Evolutionary conservation across 1,140 invertebrate genomes (phyloP).

Genomic region (Drosophila lini): DNA sequence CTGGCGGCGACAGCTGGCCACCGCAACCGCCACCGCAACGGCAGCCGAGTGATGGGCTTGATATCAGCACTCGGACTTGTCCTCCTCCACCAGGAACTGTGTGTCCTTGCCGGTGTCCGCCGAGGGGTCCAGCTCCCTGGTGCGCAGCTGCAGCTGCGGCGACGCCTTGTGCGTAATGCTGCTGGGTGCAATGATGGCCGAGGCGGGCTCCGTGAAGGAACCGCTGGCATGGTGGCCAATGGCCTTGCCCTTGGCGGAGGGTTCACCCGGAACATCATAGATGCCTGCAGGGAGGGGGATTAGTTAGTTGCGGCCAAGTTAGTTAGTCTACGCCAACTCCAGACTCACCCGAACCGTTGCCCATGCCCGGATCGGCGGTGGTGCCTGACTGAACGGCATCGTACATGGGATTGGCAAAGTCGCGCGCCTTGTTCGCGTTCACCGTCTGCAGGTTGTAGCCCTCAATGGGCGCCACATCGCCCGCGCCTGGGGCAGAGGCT

Average conservation of each 20-base stretch:
- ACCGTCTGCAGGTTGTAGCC: conserved; percentile 88
- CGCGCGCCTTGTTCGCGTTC: conserved; percentile 90
- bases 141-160: conserved; percentile 89
- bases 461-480: conserved; percentile 80
- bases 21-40: conserved; percentile 29
- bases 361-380: conserved; percentile 85
- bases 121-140: conserved; percentile 92
- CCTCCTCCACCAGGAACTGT: conserved; percentile 94
- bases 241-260: conserved; percentile 87
- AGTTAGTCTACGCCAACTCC: background rate
- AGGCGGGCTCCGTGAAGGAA: conserved; percentile 86
- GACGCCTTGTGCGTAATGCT: conserved; percentile 91
- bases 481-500: conserved; percentile 65
- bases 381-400: conserved; percentile 88
- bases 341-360: conserved; percentile 86
- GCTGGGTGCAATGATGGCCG: conserved; percentile 91
- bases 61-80: conserved; percentile 86
- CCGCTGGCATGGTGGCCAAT: conserved; percentile 62
- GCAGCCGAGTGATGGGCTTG: conserved; percentile 64
- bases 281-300: conserved; percentile 85
- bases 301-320: background rate
- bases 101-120: conserved; percentile 96
- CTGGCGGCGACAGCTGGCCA: conserved; percentile 51
- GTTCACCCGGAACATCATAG: conserved; percentile 91
- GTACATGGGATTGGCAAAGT: conserved; percentile 98